Base-by-base conservation (phyloP, 2,113 vertebrate genomes). In the Catharus bicknelli region DNA sequence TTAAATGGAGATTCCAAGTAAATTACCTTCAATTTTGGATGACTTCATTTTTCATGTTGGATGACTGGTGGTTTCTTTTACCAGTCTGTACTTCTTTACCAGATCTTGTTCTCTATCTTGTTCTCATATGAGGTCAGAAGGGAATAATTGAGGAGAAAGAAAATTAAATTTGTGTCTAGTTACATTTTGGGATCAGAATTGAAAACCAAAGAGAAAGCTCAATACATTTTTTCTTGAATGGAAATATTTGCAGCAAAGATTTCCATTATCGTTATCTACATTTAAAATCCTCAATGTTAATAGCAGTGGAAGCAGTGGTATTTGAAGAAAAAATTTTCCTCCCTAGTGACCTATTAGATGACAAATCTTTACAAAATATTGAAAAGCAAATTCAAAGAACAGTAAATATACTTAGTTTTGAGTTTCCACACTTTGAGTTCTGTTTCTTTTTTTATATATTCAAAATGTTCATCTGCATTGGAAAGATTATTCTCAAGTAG, bases 1-100 rank as follows among this genome's bases (percentile, higher is more conserved):
- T 58, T 55, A 40, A 54, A 12, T 4, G 53, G 45, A 68, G 5
- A 19, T 22, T 5, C 13, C 32, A 27, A 51, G 22, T 11, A 16
- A 76, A 61, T 80, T 25, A 1, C 4, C 13, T 22, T 34, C 11
- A 10, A 0, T 43, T 88, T 64, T 0, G 1, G 5, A 45, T 19
- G 0, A 48, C 26, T 59, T 59, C 1, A 16, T 75, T 93, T 86
- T 78, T 85, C 42, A 17, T 11, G 3, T 42, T 91, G 36, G 7
- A 61, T 54, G 19, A 30, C 11, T 63, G 14, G 4, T 64, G 16
- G 2, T 21, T 66, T 57, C 8, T 78, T 85, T 90, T 58, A 23
- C 22, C 7, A 25, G 1, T 21, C 9, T 36, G 1, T 8, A 23
- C 50, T 55, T 55, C 15, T 43, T 18, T 57, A 57, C 5, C 30